These are phyloP conservation scores for Proterorhinus semilunaris DNA, from an alignment of 2,113 vertebrate genomes.

Conservation along the genomic window DNA sequence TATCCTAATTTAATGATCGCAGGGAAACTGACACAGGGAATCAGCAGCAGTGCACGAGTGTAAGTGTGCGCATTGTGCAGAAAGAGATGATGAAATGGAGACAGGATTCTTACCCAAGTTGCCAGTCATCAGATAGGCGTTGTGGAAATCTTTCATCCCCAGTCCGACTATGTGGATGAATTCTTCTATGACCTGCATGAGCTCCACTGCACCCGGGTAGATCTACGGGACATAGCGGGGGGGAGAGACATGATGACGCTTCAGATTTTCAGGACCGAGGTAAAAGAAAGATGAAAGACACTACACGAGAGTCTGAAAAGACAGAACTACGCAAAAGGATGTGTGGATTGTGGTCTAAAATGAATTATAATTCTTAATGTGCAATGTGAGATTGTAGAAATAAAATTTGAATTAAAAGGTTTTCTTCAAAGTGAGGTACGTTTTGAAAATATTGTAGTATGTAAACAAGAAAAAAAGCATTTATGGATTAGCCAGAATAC, in stretches of 20 bases:
- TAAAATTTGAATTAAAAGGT: too few species aligned
- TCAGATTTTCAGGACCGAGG: slow-evolving; percentile 19
- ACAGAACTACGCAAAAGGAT: neutral
- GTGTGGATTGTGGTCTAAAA: too few species aligned
- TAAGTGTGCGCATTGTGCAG: slow-evolving; percentile 37
- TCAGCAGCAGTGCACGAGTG: slow-evolving; percentile 41
- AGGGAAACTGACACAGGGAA: slow-evolving; percentile 55
- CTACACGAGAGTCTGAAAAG: neutral
- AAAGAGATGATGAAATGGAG: slow-evolving; percentile 20
- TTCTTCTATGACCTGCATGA: slow-evolving; percentile 99
- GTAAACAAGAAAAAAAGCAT: too few species aligned
- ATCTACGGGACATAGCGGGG: slow-evolving; percentile 76
- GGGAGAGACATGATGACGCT: slow-evolving; percentile 14
- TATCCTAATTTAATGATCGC: slow-evolving; percentile 69
- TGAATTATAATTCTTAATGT: too few species aligned
- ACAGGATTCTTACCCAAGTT: slow-evolving; percentile 92
- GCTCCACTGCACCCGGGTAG: slow-evolving; percentile 94
- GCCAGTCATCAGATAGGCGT: slow-evolving; percentile 98
- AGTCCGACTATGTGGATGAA: slow-evolving; percentile 99
- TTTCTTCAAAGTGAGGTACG: too few species aligned
- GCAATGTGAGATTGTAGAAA: too few species aligned
- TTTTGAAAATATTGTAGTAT: too few species aligned
- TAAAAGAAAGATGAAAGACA: neutral
- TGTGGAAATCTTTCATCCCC: slow-evolving; percentile 99
- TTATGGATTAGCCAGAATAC: too few species aligned